phyloP scores from a whole-genome alignment of 2,888 invertebrate genomes.

The Mesorhabditis belari region DNA sequence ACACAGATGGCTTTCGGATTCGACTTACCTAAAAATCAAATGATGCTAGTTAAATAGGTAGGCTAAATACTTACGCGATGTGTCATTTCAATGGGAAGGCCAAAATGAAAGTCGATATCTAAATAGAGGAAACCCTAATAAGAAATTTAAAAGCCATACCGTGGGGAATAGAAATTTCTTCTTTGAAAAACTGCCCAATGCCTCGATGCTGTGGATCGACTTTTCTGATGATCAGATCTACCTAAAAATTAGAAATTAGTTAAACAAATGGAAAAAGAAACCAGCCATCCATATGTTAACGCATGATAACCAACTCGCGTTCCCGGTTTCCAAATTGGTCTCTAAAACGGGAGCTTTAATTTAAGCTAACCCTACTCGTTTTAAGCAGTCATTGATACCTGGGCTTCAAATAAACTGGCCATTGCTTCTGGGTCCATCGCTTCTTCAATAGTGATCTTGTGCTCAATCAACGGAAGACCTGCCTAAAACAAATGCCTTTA shows the following conservation, averaged over 20 bases:
- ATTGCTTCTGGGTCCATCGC: conserved; percentile 49
- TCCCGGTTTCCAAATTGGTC: conserved; percentile 46
- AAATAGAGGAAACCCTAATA: background rate
- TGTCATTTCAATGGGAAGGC: conserved; percentile 23
- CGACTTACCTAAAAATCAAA: too few relatives aligned
- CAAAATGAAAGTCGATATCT: conserved; percentile 37
- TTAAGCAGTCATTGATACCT: conserved; percentile 4
- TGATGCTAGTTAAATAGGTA: too few relatives aligned
- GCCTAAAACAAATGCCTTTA: conserved; percentile 22
- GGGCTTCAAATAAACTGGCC: conserved; percentile 49
- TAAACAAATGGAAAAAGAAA: too few relatives aligned
- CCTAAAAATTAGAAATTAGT: conserved; percentile 17
- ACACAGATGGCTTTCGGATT: conserved; percentile 18
- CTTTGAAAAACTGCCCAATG: conserved; percentile 51
- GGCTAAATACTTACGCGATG: too few relatives aligned
- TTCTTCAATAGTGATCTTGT: conserved; percentile 46
- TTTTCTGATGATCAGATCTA: conserved; percentile 25
- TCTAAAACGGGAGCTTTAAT: conserved; percentile 15
- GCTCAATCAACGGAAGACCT: conserved; percentile 53
- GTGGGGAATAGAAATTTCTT: conserved; percentile 29
- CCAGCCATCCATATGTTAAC: conserved; percentile 55
- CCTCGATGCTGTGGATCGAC: conserved; percentile 39
- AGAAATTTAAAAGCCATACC: conserved; percentile 10
- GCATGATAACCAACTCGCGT: conserved; percentile 55
- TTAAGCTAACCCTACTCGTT: background rate